Evolutionary conservation across 2,888 invertebrate species (phyloP).

Genomic region (Melanotus villosus): DNA sequence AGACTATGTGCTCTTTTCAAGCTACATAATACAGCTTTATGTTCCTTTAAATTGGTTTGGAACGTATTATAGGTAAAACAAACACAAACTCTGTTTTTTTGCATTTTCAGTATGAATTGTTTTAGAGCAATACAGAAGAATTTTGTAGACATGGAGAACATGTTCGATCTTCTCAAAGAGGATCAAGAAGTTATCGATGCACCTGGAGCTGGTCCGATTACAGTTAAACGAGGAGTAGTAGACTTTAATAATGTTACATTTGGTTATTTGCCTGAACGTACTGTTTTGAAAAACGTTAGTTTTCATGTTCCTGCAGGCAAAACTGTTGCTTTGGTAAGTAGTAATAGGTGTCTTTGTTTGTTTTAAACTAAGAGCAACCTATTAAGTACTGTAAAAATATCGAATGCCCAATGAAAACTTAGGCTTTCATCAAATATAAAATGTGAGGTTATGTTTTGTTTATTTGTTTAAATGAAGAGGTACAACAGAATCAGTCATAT

Average conservation of each 20-base stretch:
- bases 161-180: constrained; percentile 95
- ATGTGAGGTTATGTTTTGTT: too few species aligned
- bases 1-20: constrained; percentile 95
- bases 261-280: constrained; percentile 85
- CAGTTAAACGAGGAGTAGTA: constrained; percentile 80
- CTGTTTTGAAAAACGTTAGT: constrained; percentile 82
- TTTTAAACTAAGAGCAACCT: too few species aligned
- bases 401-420: too few species aligned
- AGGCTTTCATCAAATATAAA: too few species aligned
- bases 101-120: constrained; percentile 41
- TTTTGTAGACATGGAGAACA: constrained; percentile 99
- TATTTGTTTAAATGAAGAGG: too few species aligned
- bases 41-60: constrained; percentile 98
- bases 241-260: constrained; percentile 94
- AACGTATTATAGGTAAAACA: constrained; percentile 91
- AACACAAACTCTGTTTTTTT: constrained; percentile 3
- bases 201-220: constrained; percentile 81
- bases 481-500: too few species aligned
- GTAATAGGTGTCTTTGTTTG: too few species aligned
- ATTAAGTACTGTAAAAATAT: too few species aligned
- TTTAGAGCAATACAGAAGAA: constrained; percentile 94
- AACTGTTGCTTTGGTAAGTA: constrained; percentile 84
- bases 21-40: constrained; percentile 95
- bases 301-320: constrained; percentile 87
- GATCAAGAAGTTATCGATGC: constrained; percentile 90